These are phyloP conservation scores for Gambusia holbrooki DNA, from an alignment of 2,113 vertebrate genomes.

Conservation along the genomic window DNA sequence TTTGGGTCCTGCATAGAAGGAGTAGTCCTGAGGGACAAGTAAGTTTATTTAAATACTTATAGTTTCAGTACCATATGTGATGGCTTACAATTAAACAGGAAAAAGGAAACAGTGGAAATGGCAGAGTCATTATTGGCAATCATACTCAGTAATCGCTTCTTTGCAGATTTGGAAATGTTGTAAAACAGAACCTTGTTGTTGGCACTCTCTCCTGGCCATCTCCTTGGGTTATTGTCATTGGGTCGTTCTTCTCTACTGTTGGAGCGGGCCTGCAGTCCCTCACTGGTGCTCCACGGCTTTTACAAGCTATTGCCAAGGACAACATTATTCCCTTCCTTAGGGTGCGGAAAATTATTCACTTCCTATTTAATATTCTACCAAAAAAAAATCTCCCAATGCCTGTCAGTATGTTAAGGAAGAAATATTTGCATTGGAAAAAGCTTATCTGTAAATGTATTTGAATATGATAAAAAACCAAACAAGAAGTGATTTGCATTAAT, in stretches of 20 bases:
- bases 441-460: constrained; percentile 26
- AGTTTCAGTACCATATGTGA: background rate
- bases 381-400: background rate
- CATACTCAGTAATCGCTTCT: background rate
- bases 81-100: background rate
- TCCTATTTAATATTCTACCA: background rate
- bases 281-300: constrained; percentile 91
- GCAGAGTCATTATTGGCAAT: background rate
- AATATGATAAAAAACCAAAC: constrained; percentile 16
- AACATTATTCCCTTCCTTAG: constrained; percentile 97
- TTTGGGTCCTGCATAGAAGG: constrained; percentile 97
- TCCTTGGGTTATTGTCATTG: constrained; percentile 96
- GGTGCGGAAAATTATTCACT: constrained; percentile 72
- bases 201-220: constrained; percentile 97
- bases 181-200: constrained; percentile 91
- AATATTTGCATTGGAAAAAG: constrained; percentile 13
- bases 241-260: constrained; percentile 97
- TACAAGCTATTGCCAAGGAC: constrained; percentile 97
- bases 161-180: constrained; percentile 89
- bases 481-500: constrained; percentile 53
- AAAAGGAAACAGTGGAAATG: background rate
- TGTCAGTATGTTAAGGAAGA: no score
- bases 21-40: constrained; percentile 96
- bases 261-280: constrained; percentile 95
- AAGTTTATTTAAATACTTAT: constrained; percentile 57